phyloP scores from a whole-genome alignment of 2,113 vertebrate species.

The Barbus barbus region DNA sequence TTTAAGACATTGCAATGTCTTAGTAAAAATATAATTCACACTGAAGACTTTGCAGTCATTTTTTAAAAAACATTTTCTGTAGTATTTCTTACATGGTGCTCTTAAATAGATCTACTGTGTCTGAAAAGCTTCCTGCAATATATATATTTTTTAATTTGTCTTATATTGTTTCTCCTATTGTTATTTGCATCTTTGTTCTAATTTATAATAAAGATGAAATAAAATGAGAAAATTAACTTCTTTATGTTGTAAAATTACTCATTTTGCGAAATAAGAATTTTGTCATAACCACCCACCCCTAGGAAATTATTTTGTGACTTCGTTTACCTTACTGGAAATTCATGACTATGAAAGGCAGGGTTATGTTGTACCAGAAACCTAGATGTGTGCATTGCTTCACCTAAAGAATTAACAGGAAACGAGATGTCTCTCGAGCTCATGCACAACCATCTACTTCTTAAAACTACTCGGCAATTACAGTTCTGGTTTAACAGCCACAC shows the following conservation, averaged over 20 bases:
- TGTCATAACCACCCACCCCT: neutral
- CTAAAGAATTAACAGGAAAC: constrained; percentile 45
- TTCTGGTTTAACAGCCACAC: neutral
- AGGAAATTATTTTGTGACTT: neutral
- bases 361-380: neutral
- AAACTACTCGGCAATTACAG: neutral
- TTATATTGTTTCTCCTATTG: neutral
- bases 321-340: constrained; percentile 2
- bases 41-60: no score
- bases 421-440: constrained; percentile 6
- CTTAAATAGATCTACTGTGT: neutral
- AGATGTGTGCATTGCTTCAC: neutral
- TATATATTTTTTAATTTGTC: neutral
- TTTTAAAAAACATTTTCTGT: no score
- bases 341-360: neutral
- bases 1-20: no score
- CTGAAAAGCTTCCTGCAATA: neutral
- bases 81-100: no score
- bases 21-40: no score
- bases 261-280: neutral
- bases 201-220: neutral
- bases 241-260: neutral
- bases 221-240: neutral
- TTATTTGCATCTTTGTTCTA: neutral
- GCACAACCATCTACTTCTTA: neutral